Percentiles rank a stretch among this genome's conserved stretches.
These are phyloP conservation scores for Lutraria rhynchaena DNA, from an alignment of 1,140 invertebrate species.

Conservation along the genomic window DNA sequence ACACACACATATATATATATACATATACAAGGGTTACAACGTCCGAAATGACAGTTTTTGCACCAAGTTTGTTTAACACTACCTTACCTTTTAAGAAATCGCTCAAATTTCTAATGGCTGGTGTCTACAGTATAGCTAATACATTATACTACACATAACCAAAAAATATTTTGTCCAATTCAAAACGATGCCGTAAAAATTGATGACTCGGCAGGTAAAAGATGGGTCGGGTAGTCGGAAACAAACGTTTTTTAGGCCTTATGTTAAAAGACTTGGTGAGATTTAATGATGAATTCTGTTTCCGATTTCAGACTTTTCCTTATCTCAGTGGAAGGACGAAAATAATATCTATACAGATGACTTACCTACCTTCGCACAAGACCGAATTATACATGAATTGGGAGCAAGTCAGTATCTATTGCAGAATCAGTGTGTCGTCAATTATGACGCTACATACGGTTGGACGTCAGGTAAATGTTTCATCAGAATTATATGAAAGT, in stretches of 20 bases:
- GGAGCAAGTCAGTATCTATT: slow-evolving; percentile 11
- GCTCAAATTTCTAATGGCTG: no score
- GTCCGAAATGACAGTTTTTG: no score
- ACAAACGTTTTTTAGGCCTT: no score
- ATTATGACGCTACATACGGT: neutral
- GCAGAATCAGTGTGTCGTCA: neutral
- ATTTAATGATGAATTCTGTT: neutral
- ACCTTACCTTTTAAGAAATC: no score
- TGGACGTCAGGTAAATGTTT: slow-evolving; percentile 6
- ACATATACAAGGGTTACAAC: neutral
- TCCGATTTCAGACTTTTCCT: slow-evolving; percentile 9
- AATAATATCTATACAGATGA: neutral
- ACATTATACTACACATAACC: no score
- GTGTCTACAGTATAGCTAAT: no score
- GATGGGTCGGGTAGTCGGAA: neutral
- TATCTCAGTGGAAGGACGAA: neutral
- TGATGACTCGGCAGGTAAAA: no score
- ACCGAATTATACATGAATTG: neutral
- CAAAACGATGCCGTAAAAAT: neutral
- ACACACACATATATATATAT: no score
- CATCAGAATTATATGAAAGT: neutral
- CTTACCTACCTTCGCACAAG: neutral
- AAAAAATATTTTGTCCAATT: neutral
- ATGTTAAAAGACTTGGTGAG: no score
- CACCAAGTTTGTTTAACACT: no score